Evolutionary conservation across 1,140 invertebrate genomes (phyloP).

Genomic region (Metopolophium dirhodum): DNA sequence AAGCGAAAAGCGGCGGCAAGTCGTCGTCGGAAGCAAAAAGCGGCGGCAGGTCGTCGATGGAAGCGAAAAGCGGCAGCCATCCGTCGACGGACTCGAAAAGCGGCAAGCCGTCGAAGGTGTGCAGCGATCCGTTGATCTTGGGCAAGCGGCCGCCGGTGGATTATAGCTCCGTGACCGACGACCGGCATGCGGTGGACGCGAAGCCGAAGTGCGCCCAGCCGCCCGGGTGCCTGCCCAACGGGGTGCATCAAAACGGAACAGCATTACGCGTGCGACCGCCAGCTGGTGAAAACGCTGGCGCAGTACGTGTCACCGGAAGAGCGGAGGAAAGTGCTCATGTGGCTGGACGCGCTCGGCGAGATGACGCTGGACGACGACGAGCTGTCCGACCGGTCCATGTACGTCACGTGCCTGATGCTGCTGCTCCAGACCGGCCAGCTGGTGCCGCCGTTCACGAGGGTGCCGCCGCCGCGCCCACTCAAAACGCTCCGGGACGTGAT

Average conservation of each 20-base stretch:
- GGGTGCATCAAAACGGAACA: constrained; percentile 15
- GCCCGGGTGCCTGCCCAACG: constrained; percentile 1
- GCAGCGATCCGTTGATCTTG: not conserved
- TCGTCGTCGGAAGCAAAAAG: not conserved
- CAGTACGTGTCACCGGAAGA: constrained; percentile 30
- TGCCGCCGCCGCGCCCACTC: not conserved
- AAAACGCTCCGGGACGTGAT: constrained; percentile 27
- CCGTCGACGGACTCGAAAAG: not conserved
- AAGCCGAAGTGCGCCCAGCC: not conserved
- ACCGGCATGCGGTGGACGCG: not conserved
- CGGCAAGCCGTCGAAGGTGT: not conserved
- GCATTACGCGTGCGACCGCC: not conserved
- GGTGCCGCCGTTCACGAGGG: constrained; percentile 9
- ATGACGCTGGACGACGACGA: constrained; percentile 38
- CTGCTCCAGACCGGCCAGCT: constrained; percentile 1
- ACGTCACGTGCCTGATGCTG: constrained; percentile 16
- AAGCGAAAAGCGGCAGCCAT: not conserved
- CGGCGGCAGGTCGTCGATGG: not conserved
- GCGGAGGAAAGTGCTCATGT: not conserved
- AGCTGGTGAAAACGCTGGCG: not conserved
- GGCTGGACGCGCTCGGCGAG: not conserved
- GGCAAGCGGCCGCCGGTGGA: not conserved
- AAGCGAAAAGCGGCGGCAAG: not conserved
- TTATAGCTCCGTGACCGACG: not conserved
- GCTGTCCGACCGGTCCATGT: constrained; percentile 4